Evolutionary conservation across 2,888 invertebrate genomes (phyloP), one percentile per base, ranked within the genome.

Genomic region (Pachycephus smyrnensis): DNA sequence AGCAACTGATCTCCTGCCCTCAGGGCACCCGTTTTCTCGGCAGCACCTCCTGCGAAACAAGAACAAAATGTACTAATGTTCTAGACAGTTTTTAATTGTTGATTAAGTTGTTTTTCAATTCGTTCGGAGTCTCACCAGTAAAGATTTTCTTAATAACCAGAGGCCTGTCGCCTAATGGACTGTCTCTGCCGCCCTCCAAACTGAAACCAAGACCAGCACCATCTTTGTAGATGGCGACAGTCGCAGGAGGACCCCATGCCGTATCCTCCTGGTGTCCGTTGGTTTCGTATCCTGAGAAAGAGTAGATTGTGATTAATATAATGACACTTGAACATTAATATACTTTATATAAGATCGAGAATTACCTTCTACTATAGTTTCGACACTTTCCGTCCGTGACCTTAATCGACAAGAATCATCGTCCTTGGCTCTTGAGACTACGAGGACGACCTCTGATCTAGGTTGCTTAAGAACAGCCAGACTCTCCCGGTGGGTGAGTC

Each of bases 131-230:
- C 92, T 90, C 92, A 98, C 98, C 98, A 93, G 97, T 97, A 90
- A 98, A 98, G 85, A 98, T 95, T 93, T 98, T 97, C 92, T 98
- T 98, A 86, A 98, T 95, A 76, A 96, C 94, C 82, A 98, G 94
- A 74, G 98, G 98, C 87, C 95, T 94, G 92, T 98, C 97, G 35
- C 98, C 98, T 80, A 95, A 93, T 11, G 97, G 97, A 35, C 98
- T 98, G 91, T 97, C 97, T 84, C 96, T 95, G 75, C 98, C 98
- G 76, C 98, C 98, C 88, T 98, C 98, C 82, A 98, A 94, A 86
- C 98, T 98, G 92, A 98, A 98, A 76, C 98, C 98, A 78, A 98
- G 94, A 9, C 98, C 98, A 82, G 97, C 96, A 81, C 97, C 97
- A 87, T 96, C 96, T 91, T 95, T 96, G 73, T 94, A 91, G 32